Evolutionary conservation across 2,797 vertebrate species (phyloP).

Genomic region (Enteromius argenteus): DNA sequence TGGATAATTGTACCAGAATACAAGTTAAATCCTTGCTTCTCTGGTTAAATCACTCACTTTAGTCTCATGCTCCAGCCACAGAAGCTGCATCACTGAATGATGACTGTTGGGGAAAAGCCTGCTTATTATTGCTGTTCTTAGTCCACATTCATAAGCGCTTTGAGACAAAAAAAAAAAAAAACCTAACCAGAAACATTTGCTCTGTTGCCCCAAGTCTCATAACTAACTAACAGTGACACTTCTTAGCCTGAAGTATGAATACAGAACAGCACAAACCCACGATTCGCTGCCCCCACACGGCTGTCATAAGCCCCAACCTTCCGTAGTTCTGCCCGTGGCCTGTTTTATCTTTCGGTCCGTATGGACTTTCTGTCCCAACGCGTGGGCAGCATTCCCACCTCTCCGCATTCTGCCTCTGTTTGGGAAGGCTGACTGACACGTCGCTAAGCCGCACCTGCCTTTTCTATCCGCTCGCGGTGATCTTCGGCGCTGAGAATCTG

Average conservation of each 20-base stretch:
- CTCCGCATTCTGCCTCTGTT: conserved; percentile 43
- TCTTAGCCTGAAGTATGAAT: conserved; percentile 29
- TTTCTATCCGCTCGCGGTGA: conserved; percentile 50
- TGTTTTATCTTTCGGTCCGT: conserved; percentile 48
- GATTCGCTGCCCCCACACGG: conserved; percentile 29
- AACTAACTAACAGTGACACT: conserved; percentile 41
- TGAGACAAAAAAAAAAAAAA: conserved; percentile 5
- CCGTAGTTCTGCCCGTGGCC: conserved; percentile 23
- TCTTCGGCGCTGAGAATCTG: conserved; percentile 31
- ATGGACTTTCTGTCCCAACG: conserved; percentile 40
- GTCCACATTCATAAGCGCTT: conserved; percentile 18
- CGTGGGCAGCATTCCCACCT: conserved; percentile 54
- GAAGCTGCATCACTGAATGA: not conserved
- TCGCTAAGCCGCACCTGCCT: conserved; percentile 60
- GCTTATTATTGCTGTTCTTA: not conserved
- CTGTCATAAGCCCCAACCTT: conserved; percentile 28
- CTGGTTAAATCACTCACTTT: not conserved
- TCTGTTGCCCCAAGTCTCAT: conserved; percentile 24
- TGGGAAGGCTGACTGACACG: conserved; percentile 53
- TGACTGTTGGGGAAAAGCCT: not conserved
- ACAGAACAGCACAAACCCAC: conserved; percentile 34
- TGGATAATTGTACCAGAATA: not conserved
- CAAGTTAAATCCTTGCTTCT: not conserved
- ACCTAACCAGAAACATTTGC: conserved; percentile 48
- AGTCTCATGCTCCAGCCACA: not conserved